Base-by-base conservation (phyloP, 2,113 vertebrate species). In the Lampris megalopsis region DNA sequence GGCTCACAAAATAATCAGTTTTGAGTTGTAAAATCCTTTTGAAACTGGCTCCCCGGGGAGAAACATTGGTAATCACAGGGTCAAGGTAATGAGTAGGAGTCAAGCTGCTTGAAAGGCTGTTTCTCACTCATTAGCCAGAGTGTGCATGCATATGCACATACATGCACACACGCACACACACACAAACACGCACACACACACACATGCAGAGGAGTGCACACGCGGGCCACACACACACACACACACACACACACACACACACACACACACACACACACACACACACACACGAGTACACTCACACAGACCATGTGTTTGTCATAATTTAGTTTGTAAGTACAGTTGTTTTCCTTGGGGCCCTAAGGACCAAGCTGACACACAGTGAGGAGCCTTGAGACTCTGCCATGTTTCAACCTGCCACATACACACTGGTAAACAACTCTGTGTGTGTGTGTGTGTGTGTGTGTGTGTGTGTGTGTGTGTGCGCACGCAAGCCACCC, bases 311-410 rank as follows among this genome's bases (percentile, higher is more conserved):
- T 35, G 37, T 77, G 60, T 79, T 81, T 87, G 71, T 83, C 81
- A 88, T 88, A 68, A 61, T 84, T 88, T 85, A 84, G 75, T 61
- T 78, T 67, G 79, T 69, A 63, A 90, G 79, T 83, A 90, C 88
- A 86, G 88, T 91, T 91, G 90, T 91, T 91, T 90, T 91, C 73
- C 81, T 68, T 58, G 0, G 0, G 48, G 63, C 11, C 79, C 40
- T 68, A 63, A 35, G 72, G 83, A 64, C 68, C 43, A 73, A 82
- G 73, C 45, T 82, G 80, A 84, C 80, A 84, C 79, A 85, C 81
- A 84, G 66, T 71, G 45, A 70, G 1, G 68, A 1, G 83, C 81
- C 68, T 38, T 50, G 81, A 80, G 84, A 58, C 54, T 63, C 48
- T 1, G n/a, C 76, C 69, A 75, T 84, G 79, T 88, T 87, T 86